Evolutionary conservation across 1,140 invertebrate species (phyloP).

Genomic region (Metaphire vulgaris): DNA sequence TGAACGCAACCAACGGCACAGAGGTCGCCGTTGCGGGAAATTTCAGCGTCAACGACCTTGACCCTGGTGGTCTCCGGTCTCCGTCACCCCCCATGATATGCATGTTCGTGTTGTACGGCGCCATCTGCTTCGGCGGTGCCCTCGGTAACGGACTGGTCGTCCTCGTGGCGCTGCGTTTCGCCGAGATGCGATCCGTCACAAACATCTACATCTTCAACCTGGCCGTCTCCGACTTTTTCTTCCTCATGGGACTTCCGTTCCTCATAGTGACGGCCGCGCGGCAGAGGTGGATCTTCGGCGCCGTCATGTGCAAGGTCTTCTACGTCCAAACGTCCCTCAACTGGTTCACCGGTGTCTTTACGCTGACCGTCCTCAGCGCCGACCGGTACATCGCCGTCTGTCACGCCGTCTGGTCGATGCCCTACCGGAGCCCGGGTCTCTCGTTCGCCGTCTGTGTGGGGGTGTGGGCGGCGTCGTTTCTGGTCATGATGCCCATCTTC

Average conservation of each 20-base stretch:
- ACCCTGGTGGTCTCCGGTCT: too few relatives aligned
- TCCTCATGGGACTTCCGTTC: constrained; percentile 86
- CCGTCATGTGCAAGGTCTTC: constrained; percentile 75
- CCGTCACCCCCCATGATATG: too few relatives aligned
- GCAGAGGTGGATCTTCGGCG: constrained; percentile 74
- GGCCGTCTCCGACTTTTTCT: constrained; percentile 88
- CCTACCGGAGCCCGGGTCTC: constrained; percentile 51
- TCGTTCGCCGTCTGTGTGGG: constrained; percentile 48
- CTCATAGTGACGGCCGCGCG: constrained; percentile 70
- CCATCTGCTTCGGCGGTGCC: too few relatives aligned
- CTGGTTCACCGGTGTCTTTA: constrained; percentile 88
- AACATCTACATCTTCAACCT: constrained; percentile 94
- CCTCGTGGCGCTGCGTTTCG: too few relatives aligned
- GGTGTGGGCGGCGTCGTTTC: constrained; percentile 53
- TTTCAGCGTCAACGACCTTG: too few relatives aligned
- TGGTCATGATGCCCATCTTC: constrained; percentile 73
- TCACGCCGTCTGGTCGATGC: constrained; percentile 77
- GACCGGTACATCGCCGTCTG: constrained; percentile 13
- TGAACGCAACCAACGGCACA: too few relatives aligned
- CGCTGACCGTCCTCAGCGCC: constrained; percentile 87
- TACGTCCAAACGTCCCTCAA: constrained; percentile 88
- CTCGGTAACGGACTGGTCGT: too few relatives aligned
- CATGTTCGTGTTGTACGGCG: too few relatives aligned
- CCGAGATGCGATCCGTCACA: constrained; percentile 95
- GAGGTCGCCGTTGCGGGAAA: too few relatives aligned